Conservation (phyloP, 1,140 invertebrate species). For the Camponotus vicinus region DNA sequence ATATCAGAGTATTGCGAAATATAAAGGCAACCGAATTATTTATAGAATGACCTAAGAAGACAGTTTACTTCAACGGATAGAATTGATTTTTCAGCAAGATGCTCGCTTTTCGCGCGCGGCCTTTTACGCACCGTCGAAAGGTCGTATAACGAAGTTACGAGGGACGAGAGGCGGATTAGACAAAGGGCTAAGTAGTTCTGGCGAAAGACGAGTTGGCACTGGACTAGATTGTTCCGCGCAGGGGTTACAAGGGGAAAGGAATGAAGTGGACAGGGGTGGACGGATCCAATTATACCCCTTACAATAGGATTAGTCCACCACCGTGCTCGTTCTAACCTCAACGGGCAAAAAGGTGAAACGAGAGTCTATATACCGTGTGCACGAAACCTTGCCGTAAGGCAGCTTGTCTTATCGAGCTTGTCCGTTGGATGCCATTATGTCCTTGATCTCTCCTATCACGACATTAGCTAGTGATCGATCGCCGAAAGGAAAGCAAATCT, state of each 20-base stretch:
- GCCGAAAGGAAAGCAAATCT: slow-evolving; percentile 61
- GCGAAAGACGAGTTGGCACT: slow-evolving; percentile 74
- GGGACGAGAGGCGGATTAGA: slow-evolving; percentile 72
- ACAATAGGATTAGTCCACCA: slow-evolving; percentile 77
- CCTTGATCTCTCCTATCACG: slow-evolving; percentile 67
- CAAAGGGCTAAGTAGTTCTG: slow-evolving; percentile 73
- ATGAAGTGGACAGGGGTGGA: slow-evolving; percentile 73
- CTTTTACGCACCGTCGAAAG: slow-evolving; percentile 63
- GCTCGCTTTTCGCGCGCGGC: slow-evolving; percentile 20
- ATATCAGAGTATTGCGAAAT: not conserved
- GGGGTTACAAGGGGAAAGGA: slow-evolving; percentile 68
- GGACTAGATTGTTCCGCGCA: slow-evolving; percentile 68
- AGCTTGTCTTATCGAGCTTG: slow-evolving; percentile 72
- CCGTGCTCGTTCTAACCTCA: slow-evolving; percentile 62
- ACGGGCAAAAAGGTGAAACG: slow-evolving; percentile 65
- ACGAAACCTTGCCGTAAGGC: slow-evolving; percentile 49
- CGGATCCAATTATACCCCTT: slow-evolving; percentile 78
- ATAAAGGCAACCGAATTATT: not conserved
- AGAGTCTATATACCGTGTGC: slow-evolving; percentile 38
- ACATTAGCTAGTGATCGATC: slow-evolving; percentile 70
- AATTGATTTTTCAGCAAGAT: slow-evolving; percentile 70
- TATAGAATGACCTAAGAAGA: not conserved
- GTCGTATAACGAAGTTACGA: slow-evolving; percentile 71
- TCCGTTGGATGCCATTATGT: slow-evolving; percentile 70
- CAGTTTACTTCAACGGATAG: slow-evolving; percentile 1